Base-by-base conservation (phyloP, 2,888 invertebrate genomes). In the Odontothrips loti region DNA sequence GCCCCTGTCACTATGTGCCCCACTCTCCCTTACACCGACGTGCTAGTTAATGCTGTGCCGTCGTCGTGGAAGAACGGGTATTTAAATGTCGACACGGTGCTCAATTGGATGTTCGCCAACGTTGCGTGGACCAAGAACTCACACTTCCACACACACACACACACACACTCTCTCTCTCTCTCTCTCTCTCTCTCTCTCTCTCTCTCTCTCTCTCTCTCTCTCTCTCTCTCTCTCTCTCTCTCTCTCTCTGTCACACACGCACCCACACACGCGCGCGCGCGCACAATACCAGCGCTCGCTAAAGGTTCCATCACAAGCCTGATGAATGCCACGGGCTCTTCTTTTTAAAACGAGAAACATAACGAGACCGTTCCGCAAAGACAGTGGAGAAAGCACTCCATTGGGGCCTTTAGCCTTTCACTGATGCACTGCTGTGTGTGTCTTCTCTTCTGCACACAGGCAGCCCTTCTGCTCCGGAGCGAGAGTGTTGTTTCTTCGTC, bases 1-100 rank as follows among this genome's bases (percentile, higher is more conserved):
- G n/a, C n/a, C n/a, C n/a, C n/a, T n/a, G n/a, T n/a, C n/a, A n/a
- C n/a, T n/a, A n/a, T n/a, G n/a, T n/a, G n/a, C n/a, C n/a, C n/a
- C n/a, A n/a, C n/a, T n/a, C n/a, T 43, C 34, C 34, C 34, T 2
- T 43, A 43, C 34, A 43, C 34, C 34, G 6, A 43, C 34, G 68
- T 27, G 27, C 68, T 27, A 27, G 68, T 27, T 75, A 75, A 75
- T 75, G 23, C 68, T 75, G 23, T 8, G 10, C 12, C 68, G 27
- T 8, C 27, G 68, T 75, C 8, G 68, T 23, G 23, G 23, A 27
- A 75, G 27, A 75, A 75, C 68, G 68, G 68, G 68, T 75, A 75
- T 75, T 75, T 75, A 75, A 75, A 75, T 75, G 68, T 75, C 68
- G 68, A 75, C 68, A 75, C 27, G 68, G 23, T 27, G 23, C 68